phyloP scores from a whole-genome alignment of 2,113 vertebrate species.

The Gymnorhina tibicen region DNA sequence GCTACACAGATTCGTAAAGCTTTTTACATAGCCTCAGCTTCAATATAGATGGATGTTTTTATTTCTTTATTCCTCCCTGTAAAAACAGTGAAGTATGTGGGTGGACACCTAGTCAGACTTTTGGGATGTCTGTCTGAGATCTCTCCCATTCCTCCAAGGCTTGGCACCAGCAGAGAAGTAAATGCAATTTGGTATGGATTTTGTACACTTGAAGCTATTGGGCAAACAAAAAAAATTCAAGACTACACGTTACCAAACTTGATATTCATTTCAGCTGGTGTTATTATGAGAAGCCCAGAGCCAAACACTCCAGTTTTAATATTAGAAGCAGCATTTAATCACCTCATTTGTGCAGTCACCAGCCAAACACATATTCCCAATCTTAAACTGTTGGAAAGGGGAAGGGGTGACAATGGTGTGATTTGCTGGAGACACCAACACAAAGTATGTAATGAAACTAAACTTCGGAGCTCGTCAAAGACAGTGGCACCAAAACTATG shows the following conservation, averaged over 20 bases:
- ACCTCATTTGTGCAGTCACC: not conserved
- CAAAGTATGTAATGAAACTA: not conserved
- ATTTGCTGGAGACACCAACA: not conserved
- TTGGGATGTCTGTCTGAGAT: not conserved
- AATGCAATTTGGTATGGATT: not conserved
- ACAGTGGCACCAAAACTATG: not conserved
- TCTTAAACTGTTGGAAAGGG: not conserved
- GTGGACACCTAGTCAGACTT: not conserved
- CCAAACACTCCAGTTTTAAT: not conserved
- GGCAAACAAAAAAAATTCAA: not conserved
- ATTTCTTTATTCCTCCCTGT: not conserved
- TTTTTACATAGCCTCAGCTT: not conserved
- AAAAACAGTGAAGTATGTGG: not conserved
- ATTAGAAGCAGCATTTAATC: not conserved
- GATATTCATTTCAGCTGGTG: not conserved
- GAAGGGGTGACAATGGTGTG: not conserved
- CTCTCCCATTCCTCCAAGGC: not conserved
- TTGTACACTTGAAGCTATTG: not conserved
- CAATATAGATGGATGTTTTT: not conserved
- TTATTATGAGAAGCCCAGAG: not conserved
- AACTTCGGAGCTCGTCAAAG: not conserved
- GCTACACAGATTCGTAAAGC: not conserved
- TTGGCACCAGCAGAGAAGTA: not conserved
- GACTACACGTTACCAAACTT: not conserved
- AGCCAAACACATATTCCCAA: not conserved